A percentile compares a stretch with the other conserved stretches of the same genome.
Evolutionary conservation across 2,888 invertebrate species (phyloP).

Genomic region (Drosophila mimica): DNA sequence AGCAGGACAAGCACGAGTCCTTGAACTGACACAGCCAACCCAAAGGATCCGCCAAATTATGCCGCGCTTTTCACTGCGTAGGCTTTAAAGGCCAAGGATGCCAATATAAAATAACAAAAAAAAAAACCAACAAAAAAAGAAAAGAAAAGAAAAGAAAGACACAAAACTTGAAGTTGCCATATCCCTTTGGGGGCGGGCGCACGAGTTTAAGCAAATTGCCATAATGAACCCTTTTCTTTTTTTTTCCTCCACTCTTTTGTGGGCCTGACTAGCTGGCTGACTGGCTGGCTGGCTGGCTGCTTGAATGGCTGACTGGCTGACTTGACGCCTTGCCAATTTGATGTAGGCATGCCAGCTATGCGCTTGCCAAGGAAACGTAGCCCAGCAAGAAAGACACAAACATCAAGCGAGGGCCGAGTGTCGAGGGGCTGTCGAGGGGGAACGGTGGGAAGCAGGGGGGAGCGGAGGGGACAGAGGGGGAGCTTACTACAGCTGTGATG

Average conservation of each 20-base stretch:
- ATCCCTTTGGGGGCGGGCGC: conserved; percentile 27
- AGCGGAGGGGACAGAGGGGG: background rate
- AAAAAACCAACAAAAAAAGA: background rate
- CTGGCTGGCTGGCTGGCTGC: background rate
- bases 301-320: conserved; percentile 30
- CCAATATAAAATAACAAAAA: background rate
- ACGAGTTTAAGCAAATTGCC: conserved; percentile 79
- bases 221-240: conserved; percentile 75
- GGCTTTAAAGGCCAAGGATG: conserved; percentile 58
- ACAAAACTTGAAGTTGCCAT: conserved; percentile 49
- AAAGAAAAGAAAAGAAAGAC: conserved; percentile 42
- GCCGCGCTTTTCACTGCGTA: conserved; percentile 58
- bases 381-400: conserved; percentile 27
- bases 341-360: conserved; percentile 71
- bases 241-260: conserved; percentile 35
- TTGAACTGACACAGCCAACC: conserved; percentile 20
- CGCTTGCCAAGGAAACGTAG: conserved; percentile 65
- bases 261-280: conserved; percentile 44
- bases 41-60: conserved; percentile 38
- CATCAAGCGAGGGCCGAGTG: conserved; percentile 21
- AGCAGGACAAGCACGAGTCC: background rate
- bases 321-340: conserved; percentile 81
- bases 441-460: background rate
- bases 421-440: background rate
- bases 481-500: conserved; percentile 54